A percentile compares a stretch with the other conserved stretches of the same genome.
These are phyloP conservation scores for Arctopsyche grandis DNA, from an alignment of 1,140 invertebrate genomes.

Conservation along the genomic window DNA sequence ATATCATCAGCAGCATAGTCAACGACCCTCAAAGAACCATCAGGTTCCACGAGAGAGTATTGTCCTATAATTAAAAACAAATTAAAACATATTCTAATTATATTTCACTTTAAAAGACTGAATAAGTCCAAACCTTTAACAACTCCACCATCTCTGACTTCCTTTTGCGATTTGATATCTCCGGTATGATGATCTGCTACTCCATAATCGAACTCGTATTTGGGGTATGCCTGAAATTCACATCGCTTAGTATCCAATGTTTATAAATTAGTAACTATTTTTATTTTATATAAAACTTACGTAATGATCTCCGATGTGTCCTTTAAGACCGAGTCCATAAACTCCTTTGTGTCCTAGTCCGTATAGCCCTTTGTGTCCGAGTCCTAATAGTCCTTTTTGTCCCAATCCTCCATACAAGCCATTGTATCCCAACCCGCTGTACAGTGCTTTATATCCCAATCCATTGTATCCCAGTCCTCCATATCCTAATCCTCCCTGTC, in stretches of 20 bases:
- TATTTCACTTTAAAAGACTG: background rate
- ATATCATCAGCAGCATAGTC: conserved; percentile 63
- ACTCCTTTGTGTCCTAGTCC: background rate
- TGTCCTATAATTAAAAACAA: conserved; percentile 54
- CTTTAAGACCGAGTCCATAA: background rate
- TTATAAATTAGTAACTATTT: too few relatives aligned
- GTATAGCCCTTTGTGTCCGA: background rate
- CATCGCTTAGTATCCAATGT: too few relatives aligned
- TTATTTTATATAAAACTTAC: too few relatives aligned
- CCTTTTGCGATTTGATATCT: conserved; percentile 58
- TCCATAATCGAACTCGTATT: conserved; percentile 57
- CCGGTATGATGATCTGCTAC: conserved; percentile 58
- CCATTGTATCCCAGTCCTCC: background rate
- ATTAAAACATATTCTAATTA: background rate
- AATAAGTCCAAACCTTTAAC: conserved; percentile 55
- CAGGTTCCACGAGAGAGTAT: conserved; percentile 64
- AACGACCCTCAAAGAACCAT: conserved; percentile 62
- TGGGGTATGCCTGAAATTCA: conserved; percentile 52
- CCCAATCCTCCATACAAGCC: background rate
- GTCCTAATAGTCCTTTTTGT: conserved; percentile 10
- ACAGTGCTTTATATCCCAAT: background rate
- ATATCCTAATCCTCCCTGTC: conserved; percentile 27
- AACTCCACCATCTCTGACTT: conserved; percentile 57
- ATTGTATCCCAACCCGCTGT: background rate
- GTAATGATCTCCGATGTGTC: conserved; percentile 27